Evolutionary conservation across 2,888 invertebrate genomes (phyloP), one percentile per base, ranked within the genome.

Genomic region (Hedychridium roseum): DNA sequence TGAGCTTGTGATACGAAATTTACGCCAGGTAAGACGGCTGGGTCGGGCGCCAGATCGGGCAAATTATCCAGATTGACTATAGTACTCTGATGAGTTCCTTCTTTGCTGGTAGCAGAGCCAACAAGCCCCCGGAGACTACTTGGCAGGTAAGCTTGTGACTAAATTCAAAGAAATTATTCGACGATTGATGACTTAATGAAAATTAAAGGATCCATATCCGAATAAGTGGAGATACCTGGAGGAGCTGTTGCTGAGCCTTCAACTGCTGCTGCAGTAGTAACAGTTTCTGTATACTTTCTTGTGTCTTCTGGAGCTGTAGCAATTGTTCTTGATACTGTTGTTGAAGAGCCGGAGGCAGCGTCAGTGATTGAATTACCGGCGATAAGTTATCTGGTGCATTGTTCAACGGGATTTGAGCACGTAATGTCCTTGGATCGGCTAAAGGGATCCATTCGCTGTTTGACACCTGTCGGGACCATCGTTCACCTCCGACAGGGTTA

Each of bases 371-470:
- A 6, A 64, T 28, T n/a, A n/a, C n/a, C 21, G 54, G 60, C 21
- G 60, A 42, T 18, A 60, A 9, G 17, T 9, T 15, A 5, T 11
- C 9, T 2, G 9, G 12, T 6, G 38, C 26, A 3, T 2, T 12
- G 52, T 6, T 12, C 9, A 12, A n/a, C 35, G 49, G 31, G 23
- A 43, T 20, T n/a, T 45, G 21, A 0, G 53, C 11, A 18, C 27
- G 23, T 15, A 50, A 32, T 9, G 21, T 38, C 11, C 71, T 63
- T 0, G 76, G 75, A 62, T 71, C 66, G 17, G 78, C 64, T 43
- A 78, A 46, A 1, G 78, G 78, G n/a, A 78, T 77, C 78, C 78
- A 78, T 41, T 78, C 78, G 66, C 76, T 78, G 48, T 72, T 78
- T 0, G 74, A 63, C 20, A 74, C 68, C 47, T 78, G 78, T 31